phyloP scores from a whole-genome alignment of 2,888 invertebrate species.

The Escarpia spicata region DNA sequence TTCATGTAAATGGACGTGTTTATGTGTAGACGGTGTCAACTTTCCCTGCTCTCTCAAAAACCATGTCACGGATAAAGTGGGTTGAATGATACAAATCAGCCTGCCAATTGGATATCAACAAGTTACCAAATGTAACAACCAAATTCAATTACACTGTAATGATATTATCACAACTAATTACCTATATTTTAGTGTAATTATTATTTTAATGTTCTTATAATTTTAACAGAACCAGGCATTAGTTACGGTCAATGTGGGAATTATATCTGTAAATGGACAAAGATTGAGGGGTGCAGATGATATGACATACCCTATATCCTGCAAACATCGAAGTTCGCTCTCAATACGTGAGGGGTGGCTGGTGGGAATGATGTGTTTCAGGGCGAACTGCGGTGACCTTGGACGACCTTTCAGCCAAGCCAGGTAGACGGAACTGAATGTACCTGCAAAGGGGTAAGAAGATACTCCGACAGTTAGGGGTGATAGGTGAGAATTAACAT shows the following conservation, averaged over 20 bases:
- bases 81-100: too few species aligned
- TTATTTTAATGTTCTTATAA: too few species aligned
- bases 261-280: not conserved
- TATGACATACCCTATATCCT: conserved; percentile 62
- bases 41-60: too few species aligned
- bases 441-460: conserved; percentile 69
- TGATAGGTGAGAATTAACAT: not conserved
- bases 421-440: conserved; percentile 87
- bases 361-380: conserved; percentile 88
- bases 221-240: too few species aligned
- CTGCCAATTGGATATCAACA: too few species aligned
- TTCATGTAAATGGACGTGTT: too few species aligned
- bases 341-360: conserved; percentile 84
- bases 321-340: conserved; percentile 82
- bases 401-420: conserved; percentile 73
- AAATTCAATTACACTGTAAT: too few species aligned
- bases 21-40: too few species aligned
- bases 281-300: conserved; percentile 1
- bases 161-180: not conserved
- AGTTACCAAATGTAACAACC: too few species aligned
- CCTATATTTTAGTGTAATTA: too few species aligned
- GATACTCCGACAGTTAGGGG: not conserved
- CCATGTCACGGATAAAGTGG: too few species aligned
- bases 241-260: not conserved
- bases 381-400: conserved; percentile 72